Conservation (phyloP, 2,113 vertebrate species). For the Sylvilagus bachmani region DNA sequence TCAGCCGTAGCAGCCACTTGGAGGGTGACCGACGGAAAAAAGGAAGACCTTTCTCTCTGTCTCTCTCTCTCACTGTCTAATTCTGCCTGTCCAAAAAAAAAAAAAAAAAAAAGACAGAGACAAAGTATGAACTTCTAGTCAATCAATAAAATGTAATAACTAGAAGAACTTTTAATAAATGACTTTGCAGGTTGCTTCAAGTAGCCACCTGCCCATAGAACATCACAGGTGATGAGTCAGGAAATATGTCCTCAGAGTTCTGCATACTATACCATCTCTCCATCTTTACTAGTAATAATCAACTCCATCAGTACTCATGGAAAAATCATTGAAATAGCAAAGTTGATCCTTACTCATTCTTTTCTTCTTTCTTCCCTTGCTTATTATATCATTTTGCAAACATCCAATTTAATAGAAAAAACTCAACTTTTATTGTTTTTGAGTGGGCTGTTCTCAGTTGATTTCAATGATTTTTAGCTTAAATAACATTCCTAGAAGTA, state of each 20-base stretch:
- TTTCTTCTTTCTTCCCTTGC: neutral
- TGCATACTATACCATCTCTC: neutral
- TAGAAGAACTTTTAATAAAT: neutral
- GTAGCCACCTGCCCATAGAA: no score
- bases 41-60: no score
- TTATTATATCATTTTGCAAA: neutral
- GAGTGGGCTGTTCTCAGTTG: neutral
- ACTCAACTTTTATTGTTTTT: slow-evolving; percentile 7
- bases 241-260: neutral
- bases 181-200: neutral
- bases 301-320: neutral
- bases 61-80: no score
- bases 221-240: neutral
- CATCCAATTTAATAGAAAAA: neutral
- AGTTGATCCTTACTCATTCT: neutral
- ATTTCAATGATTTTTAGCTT: neutral
- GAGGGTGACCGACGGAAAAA: no score
- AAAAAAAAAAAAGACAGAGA: no score
- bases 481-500: neutral
- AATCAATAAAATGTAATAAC: neutral
- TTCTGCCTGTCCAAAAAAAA: no score
- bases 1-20: no score
- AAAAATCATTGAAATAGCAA: neutral
- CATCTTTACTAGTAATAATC: neutral
- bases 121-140: neutral